phyloP scores from a whole-genome alignment of 2,113 vertebrate genomes.

The Anarrhichthys ocellatus region DNA sequence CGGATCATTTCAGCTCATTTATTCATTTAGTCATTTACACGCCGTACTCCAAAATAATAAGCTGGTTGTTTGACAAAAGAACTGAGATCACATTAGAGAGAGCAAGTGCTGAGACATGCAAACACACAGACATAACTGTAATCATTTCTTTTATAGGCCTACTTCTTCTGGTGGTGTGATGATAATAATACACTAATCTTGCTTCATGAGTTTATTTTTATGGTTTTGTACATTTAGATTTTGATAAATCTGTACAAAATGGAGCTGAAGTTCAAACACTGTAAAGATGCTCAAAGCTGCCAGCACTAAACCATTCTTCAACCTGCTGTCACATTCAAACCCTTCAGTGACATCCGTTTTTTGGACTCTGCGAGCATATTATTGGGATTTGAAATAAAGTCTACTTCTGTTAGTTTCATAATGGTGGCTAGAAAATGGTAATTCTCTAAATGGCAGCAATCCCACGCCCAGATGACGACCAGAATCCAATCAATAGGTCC shows the following conservation, averaged over 20 bases:
- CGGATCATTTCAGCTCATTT: not conserved
- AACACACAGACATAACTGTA: not conserved
- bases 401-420: not conserved
- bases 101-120: not conserved
- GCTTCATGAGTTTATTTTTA: not conserved
- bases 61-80: not conserved
- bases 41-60: not conserved
- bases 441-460: not conserved
- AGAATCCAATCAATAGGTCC: slow-evolving; percentile 15
- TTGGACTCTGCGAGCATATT: slow-evolving; percentile 13
- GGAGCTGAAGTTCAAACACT: not conserved
- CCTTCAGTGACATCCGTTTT: not conserved
- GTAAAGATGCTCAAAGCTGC: not conserved
- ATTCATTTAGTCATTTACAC: not conserved
- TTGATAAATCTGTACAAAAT: not conserved
- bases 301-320: not conserved
- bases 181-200: not conserved
- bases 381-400: not conserved
- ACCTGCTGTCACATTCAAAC: not conserved
- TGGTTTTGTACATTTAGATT: not conserved
- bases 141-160: not conserved
- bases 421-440: not conserved
- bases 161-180: not conserved
- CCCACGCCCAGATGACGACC: not conserved
- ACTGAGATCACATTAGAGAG: not conserved